These are phyloP conservation scores for Scrobipalpa costella DNA, from an alignment of 2,888 invertebrate species.

Conservation along the genomic window DNA sequence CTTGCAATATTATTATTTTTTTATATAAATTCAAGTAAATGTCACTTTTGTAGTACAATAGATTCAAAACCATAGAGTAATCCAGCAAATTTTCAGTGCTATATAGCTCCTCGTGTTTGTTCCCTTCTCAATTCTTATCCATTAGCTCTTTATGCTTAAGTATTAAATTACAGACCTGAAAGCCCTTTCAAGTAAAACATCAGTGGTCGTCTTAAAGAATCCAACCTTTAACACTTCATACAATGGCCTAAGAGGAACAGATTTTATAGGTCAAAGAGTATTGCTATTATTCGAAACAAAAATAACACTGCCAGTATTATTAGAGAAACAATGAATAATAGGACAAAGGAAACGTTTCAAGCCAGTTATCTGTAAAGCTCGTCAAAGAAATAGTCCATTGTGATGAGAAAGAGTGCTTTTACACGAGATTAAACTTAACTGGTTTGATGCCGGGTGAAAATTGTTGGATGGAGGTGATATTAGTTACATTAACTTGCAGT, in stretches of 20 bases:
- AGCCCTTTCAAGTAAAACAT: constrained; percentile 8
- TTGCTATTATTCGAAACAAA: constrained; percentile 50
- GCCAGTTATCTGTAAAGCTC: constrained; percentile 72
- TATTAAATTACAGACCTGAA: constrained; percentile 5
- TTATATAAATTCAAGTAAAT: too few species aligned
- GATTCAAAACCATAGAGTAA: too few species aligned
- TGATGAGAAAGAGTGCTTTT: constrained; percentile 36
- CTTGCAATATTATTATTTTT: too few species aligned
- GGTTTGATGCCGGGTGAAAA: constrained; percentile 32
- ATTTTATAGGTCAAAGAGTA: constrained; percentile 39
- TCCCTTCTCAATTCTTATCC: background rate
- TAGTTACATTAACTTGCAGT: too few species aligned
- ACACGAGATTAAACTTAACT: constrained; percentile 43
- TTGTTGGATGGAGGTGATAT: background rate
- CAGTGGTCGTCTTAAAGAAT: background rate
- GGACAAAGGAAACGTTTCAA: constrained; percentile 70
- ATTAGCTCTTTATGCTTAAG: background rate
- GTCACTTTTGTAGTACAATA: too few species aligned
- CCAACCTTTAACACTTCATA: background rate
- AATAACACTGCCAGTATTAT: constrained; percentile 50
- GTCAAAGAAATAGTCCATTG: constrained; percentile 66
- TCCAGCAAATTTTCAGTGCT: background rate
- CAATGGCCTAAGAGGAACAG: constrained; percentile 24
- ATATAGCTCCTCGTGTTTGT: background rate
- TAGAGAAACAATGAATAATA: constrained; percentile 68